Evolutionary conservation across 2,797 vertebrate genomes (phyloP), one percentile per base, ranked within the genome.

Genomic region (Characodon lateralis): DNA sequence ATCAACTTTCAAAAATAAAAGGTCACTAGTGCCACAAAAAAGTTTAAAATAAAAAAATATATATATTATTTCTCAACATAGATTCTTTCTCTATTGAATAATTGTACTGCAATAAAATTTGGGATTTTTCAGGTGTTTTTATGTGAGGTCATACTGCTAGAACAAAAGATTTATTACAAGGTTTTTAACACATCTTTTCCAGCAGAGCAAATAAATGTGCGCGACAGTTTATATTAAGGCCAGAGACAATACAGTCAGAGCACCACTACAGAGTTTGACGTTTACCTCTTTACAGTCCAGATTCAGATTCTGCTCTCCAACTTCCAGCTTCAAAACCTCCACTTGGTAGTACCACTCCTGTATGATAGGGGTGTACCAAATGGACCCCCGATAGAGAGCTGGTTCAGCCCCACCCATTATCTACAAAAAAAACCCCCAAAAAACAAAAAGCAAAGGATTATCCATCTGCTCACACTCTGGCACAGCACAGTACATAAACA

Each of bases 291-390:
- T 97, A 91, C 98, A 99, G 91, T 99, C 97, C 94, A 99, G 84
- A 46, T 97, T 95, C 0, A 99, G 94, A 83, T 96, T 98, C 84
- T 97, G 95, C 53, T 96, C 95, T 35, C 97, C 98, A 0, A 99
- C 96, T 88, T 99, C 98, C 89, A 99, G 89, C 74, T 97, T 99
- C 84, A 99, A 93, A 71, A 99, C 95, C 91, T 99, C 98, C 71
- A 99, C 96, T 83, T 99, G 98, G 87, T 99, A 99, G 87, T 99
- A 99, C 98, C 98, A 99, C 85, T 98, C 97, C 85, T 97, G 96
- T 56, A 96, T 92, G 76, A 99, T 93, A 0, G 97, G 97, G 6
- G 98, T 99, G 87, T 99, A 99, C 98, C 98, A 99, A 85, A 99
- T 93, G 4, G 96, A 90, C 59, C 98, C 98, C 0, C 0, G 93